Conservation (phyloP, 1,140 invertebrate genomes). For the Phymastichus coffea region DNA sequence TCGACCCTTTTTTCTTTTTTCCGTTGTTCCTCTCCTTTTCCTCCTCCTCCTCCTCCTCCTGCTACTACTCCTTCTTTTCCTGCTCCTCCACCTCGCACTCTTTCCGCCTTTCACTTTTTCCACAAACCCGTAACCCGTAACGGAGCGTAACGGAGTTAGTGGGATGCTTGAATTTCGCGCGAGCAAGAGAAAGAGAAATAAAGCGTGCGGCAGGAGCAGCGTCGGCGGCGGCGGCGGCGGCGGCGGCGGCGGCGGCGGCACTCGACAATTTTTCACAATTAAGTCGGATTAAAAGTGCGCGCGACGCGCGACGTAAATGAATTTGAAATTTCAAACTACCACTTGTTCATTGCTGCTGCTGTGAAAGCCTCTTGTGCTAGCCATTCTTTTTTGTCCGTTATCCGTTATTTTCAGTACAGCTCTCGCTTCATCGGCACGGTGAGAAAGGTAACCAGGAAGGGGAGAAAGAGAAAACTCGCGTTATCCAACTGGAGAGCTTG, state of each 20-base stretch:
- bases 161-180: neutral
- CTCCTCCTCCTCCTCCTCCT: neutral
- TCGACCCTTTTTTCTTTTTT: neutral
- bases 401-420: conserved; percentile 15
- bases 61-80: no score
- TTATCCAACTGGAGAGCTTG: conserved; percentile 38
- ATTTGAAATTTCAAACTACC: conserved; percentile 47
- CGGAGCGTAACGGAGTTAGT: conserved; percentile 11
- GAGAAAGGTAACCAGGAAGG: conserved; percentile 24
- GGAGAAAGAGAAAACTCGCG: conserved; percentile 35
- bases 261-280: conserved; percentile 44
- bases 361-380: neutral
- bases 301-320: conserved; percentile 40
- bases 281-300: conserved; percentile 46
- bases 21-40: neutral
- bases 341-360: conserved; percentile 27
- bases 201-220: neutral
- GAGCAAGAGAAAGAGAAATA: neutral
- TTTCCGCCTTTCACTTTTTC: neutral
- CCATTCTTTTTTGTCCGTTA: conserved; percentile 29
- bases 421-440: conserved; percentile 15
- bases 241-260: neutral
- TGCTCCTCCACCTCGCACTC: no score
- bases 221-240: no score
- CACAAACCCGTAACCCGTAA: conserved; percentile 16